phyloP scores from a whole-genome alignment of 2,113 vertebrate genomes.

The Galemys pyrenaicus region DNA sequence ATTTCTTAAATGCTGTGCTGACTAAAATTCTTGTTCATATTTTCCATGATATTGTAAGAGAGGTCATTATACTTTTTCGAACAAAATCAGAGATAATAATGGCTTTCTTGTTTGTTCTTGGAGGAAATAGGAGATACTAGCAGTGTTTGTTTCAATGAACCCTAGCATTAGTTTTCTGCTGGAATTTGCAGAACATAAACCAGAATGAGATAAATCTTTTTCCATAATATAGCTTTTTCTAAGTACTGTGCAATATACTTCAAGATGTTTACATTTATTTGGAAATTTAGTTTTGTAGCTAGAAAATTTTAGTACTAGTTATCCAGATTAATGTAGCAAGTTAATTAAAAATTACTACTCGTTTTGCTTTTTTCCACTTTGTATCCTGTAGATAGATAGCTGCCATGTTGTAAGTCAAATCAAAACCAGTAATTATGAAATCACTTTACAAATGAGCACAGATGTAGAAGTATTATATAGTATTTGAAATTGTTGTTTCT shows the following conservation, averaged over 20 bases:
- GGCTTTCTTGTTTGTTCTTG: slow-evolving; percentile 37
- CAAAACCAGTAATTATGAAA: not conserved
- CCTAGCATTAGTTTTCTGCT: slow-evolving; percentile 26
- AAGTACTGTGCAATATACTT: not conserved
- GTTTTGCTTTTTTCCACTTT: not conserved
- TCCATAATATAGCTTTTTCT: slow-evolving; percentile 30
- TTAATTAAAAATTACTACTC: slow-evolving; percentile 31
- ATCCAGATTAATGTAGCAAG: not conserved
- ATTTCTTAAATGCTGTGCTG: not conserved
- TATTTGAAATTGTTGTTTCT: not conserved
- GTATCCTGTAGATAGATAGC: not conserved
- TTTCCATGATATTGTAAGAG: slow-evolving; percentile 38
- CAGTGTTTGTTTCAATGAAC: not conserved
- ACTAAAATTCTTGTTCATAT: not conserved
- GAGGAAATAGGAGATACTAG: not conserved
- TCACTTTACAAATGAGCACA: not conserved
- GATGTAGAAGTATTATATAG: not conserved
- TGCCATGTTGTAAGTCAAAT: not conserved
- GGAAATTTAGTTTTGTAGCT: slow-evolving; percentile 49
- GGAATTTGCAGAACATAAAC: slow-evolving; percentile 21
- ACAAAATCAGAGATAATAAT: slow-evolving; percentile 53
- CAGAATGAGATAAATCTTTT: not conserved
- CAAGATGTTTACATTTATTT: slow-evolving; percentile 42
- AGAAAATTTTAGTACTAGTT: not conserved
- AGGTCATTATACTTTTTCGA: slow-evolving; percentile 36